Evolutionary conservation across 2,888 invertebrate genomes (phyloP), one percentile per base, ranked within the genome.

Genomic region (Zaprionus lineosus): DNA sequence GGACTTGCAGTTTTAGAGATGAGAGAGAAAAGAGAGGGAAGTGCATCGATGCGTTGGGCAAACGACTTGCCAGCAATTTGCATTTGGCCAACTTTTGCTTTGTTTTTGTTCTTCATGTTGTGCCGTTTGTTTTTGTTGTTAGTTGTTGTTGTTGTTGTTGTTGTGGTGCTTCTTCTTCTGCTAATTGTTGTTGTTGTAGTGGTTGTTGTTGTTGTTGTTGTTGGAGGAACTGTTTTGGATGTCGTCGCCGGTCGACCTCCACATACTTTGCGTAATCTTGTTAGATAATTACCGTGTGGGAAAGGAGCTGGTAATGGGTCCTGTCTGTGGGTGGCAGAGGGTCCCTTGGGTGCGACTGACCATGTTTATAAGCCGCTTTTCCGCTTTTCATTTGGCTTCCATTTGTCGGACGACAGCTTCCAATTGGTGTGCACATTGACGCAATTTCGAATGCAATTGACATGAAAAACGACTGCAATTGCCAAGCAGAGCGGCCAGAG

Each of bases 61-160:
- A 61, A 62, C 52, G 67, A 65, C 58, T 72, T 71, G 64, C 46
- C 59, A 73, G 68, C 68, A 68, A 68, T 74, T 62, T 74, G 59
- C 66, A 69, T 74, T 71, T 57, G 46, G 43, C 56, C 59, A 58
- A 64, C 56, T 74, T 55, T 67, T 39, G 51, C 26, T 53, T 50
- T 50, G 4, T 2, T 24, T n/a, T n/a, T n/a, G n/a, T n/a, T n/a
- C n/a, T n/a, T n/a, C n/a, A n/a, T 62, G 53, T 62, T 43, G 16
- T n/a, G n/a, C n/a, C n/a, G n/a, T n/a, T n/a, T n/a, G n/a, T n/a
- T n/a, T 2, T 24, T 24, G 24, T 21, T 19, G 19, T 24, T n/a
- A 11, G 19, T 8, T 46, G 46, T 43, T 21, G 24, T 34, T 39
- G 18, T 24, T 16, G 28, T 12, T 28, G 24, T 33, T 44, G 24